Evolutionary conservation across 2,797 vertebrate genomes (phyloP).

Genomic region (Poliocrania exsul): DNA sequence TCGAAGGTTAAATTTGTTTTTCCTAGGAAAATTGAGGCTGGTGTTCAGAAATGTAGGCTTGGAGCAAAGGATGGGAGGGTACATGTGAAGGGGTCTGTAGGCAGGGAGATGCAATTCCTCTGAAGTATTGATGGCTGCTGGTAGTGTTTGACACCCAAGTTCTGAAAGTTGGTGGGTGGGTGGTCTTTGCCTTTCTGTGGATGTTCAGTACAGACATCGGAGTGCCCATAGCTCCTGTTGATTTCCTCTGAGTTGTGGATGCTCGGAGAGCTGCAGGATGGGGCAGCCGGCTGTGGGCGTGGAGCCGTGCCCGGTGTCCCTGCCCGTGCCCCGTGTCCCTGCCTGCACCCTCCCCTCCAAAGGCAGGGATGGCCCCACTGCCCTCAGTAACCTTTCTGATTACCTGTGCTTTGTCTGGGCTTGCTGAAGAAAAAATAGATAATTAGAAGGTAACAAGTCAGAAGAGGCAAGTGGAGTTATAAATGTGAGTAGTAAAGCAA

Average conservation of each 20-base stretch:
- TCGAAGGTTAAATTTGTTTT: conserved; percentile 64
- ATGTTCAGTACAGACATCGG: neutral
- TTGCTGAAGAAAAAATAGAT: conserved; percentile 2
- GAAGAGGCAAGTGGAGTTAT: conserved; percentile 44
- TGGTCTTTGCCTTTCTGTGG: conserved; percentile 24
- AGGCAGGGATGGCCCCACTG: neutral
- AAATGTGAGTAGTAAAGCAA: conserved; percentile 44
- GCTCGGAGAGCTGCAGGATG: neutral
- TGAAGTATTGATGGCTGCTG: conserved; percentile 32
- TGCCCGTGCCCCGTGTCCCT: neutral
- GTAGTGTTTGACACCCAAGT: neutral
- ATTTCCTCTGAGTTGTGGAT: neutral
- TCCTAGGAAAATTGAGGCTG: conserved; percentile 44
- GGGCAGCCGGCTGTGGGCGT: neutral
- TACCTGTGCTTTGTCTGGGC: conserved; percentile 39
- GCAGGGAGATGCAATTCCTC: neutral
- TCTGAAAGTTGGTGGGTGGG: conserved; percentile 7
- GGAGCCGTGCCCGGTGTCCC: neutral
- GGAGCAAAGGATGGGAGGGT: neutral
- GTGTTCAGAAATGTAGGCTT: conserved; percentile 3
- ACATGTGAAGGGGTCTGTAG: neutral
- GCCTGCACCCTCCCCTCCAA: neutral
- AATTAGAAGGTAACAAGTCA: conserved; percentile 62
- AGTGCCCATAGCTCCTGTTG: neutral
- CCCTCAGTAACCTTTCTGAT: conserved; percentile 24